Percentiles rank a stretch among this genome's conserved stretches.
These are phyloP conservation scores for Nycticorax nycticorax DNA, from an alignment of 2,113 vertebrate genomes.

Conservation along the genomic window DNA sequence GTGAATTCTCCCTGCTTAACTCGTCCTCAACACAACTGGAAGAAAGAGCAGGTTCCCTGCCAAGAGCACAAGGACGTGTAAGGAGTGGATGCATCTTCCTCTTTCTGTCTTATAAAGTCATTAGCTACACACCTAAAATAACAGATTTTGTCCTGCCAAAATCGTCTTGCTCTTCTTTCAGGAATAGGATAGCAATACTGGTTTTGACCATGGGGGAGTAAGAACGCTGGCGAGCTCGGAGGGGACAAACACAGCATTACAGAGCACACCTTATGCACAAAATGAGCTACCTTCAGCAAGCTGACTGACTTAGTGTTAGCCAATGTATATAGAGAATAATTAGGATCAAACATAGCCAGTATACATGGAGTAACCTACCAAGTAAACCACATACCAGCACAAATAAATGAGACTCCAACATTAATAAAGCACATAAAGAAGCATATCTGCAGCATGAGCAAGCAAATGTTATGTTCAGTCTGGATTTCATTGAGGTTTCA, in stretches of 20 bases:
- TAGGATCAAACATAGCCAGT: neutral
- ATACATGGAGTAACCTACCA: neutral
- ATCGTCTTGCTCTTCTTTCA: neutral
- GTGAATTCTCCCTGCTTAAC: neutral
- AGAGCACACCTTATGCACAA: neutral
- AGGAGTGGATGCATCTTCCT: neutral
- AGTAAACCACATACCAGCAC: neutral
- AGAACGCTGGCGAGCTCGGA: neutral
- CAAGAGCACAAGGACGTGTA: rapidly evolving
- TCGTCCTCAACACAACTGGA: neutral
- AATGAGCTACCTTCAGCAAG: neutral
- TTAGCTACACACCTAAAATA: neutral
- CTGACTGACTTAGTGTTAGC: neutral
- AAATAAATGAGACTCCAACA: neutral
- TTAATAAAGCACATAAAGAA: neutral
- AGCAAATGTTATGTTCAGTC: neutral
- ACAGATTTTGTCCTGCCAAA: neutral
- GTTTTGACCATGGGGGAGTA: rapidly evolving
- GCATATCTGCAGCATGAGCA: neutral
- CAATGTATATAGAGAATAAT: neutral
- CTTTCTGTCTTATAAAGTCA: neutral
- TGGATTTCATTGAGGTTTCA: neutral
- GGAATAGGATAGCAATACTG: neutral
- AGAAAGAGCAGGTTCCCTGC: neutral
- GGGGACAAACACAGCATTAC: neutral